Conservation (phyloP, 2,888 invertebrate species). For the Pristionchus fissidentatus region DNA sequence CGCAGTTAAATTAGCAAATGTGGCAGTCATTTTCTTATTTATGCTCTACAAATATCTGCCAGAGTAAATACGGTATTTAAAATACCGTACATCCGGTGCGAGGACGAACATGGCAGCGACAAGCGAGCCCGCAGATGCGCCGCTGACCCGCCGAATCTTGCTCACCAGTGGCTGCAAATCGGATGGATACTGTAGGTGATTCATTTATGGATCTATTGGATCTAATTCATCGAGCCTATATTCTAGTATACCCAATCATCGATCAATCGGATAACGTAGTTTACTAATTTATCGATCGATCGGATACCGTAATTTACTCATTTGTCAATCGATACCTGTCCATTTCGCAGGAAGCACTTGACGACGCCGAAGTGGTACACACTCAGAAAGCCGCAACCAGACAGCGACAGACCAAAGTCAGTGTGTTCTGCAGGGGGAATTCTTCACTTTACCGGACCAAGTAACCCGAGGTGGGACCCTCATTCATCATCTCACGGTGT, state of each 20-base stretch:
- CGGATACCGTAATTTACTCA: background rate
- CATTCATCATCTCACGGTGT: too few relatives aligned
- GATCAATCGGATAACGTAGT: background rate
- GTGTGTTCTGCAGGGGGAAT: conserved; percentile 48
- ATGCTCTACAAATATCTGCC: too few relatives aligned
- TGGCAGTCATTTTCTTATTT: too few relatives aligned
- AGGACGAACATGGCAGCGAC: conserved; percentile 66
- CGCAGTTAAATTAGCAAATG: too few relatives aligned
- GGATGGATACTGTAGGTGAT: background rate
- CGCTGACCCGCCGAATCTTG: conserved; percentile 62
- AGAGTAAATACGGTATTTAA: background rate
- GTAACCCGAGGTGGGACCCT: too few relatives aligned
- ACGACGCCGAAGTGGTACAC: conserved; percentile 73
- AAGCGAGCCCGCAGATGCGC: conserved; percentile 72
- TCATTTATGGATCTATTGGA: background rate
- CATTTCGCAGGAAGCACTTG: conserved; percentile 65
- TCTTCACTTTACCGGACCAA: too few relatives aligned
- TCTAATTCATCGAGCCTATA: too few relatives aligned
- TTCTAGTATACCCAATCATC: background rate
- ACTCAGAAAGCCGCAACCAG: conserved; percentile 73
- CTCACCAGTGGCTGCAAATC: conserved; percentile 56
- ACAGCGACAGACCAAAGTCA: conserved; percentile 63
- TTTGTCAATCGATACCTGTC: conserved; percentile 63
- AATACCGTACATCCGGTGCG: conserved; percentile 58
- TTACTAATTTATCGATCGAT: background rate